These are phyloP conservation scores for Rutilus rutilus DNA, from an alignment of 2,113 vertebrate species.

Conservation along the genomic window DNA sequence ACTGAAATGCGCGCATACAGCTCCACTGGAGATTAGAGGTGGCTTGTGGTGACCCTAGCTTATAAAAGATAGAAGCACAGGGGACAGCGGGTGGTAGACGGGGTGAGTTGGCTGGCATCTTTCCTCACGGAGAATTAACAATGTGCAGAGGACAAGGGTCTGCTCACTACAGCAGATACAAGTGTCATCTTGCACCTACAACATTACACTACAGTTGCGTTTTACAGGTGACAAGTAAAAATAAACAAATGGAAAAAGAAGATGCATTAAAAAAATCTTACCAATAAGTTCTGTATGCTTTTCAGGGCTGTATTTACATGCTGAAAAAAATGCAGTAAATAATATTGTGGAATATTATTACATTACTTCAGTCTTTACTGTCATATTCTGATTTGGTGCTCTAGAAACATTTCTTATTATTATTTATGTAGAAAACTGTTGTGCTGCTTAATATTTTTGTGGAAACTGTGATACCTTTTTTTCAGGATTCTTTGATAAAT, in stretches of 20 bases:
- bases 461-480: too few species aligned
- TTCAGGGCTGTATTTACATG: too few species aligned
- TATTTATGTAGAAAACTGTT: not conserved
- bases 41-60: conserved; percentile 63
- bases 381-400: not conserved
- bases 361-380: not conserved
- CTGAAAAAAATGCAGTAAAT: too few species aligned
- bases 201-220: not conserved
- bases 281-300: too few species aligned
- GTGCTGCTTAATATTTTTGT: too few species aligned
- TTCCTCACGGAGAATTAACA: conserved; percentile 47
- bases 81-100: conserved; percentile 26
- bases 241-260: not conserved
- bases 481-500: not conserved
- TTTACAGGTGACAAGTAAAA: not conserved
- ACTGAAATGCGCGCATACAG: conserved; percentile 27
- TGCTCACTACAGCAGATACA: not conserved
- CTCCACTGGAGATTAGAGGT: conserved; percentile 66
- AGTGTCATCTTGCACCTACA: conserved; percentile 10
- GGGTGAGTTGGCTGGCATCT: conserved; percentile 59
- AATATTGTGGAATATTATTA: too few species aligned
- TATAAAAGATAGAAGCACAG: conserved; percentile 48
- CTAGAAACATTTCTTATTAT: not conserved
- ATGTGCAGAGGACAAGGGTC: conserved; percentile 23
- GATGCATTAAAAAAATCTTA: not conserved